Percentiles rank a stretch among this genome's conserved stretches.
These are phyloP conservation scores for Drosophila rellima DNA, from an alignment of 2,888 invertebrate genomes.

Conservation along the genomic window DNA sequence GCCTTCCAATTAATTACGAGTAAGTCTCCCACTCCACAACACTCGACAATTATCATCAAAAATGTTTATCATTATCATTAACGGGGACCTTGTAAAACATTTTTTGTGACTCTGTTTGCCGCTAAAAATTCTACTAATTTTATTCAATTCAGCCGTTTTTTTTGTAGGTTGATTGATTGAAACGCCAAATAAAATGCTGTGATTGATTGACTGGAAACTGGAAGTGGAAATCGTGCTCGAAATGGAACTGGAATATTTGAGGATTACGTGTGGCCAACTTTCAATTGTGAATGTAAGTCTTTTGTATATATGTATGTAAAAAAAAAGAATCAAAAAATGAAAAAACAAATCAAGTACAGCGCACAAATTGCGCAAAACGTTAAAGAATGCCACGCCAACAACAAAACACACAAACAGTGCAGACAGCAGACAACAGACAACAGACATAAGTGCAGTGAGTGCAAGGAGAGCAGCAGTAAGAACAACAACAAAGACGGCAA, in stretches of 20 bases:
- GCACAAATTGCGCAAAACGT: constrained; percentile 76
- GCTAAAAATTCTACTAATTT: constrained; percentile 36
- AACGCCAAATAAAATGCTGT: constrained; percentile 41
- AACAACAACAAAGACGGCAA: constrained; percentile 22
- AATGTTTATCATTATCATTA: constrained; percentile 45
- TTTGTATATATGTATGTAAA: background rate
- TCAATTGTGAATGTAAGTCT: constrained; percentile 52
- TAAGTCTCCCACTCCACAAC: constrained; percentile 4
- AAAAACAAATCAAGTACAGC: constrained; percentile 64
- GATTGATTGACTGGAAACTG: constrained; percentile 64
- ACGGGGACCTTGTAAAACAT: constrained; percentile 19
- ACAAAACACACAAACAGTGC: constrained; percentile 1
- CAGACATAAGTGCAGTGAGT: constrained; percentile 4
- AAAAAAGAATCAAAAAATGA: constrained; percentile 1
- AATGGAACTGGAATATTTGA: constrained; percentile 36
- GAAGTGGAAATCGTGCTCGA: constrained; percentile 31
- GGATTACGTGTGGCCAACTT: constrained; percentile 55
- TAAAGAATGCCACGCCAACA: constrained; percentile 67
- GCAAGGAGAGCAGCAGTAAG: constrained; percentile 24
- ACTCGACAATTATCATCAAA: constrained; percentile 49
- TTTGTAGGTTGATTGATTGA: constrained; percentile 64
- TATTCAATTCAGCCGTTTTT: constrained; percentile 17
- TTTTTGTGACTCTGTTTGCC: constrained; percentile 29
- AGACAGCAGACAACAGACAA: background rate
- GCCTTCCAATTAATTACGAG: constrained; percentile 55